Conservation (phyloP, 2,888 invertebrate species). For the Acleris holmiana region DNA sequence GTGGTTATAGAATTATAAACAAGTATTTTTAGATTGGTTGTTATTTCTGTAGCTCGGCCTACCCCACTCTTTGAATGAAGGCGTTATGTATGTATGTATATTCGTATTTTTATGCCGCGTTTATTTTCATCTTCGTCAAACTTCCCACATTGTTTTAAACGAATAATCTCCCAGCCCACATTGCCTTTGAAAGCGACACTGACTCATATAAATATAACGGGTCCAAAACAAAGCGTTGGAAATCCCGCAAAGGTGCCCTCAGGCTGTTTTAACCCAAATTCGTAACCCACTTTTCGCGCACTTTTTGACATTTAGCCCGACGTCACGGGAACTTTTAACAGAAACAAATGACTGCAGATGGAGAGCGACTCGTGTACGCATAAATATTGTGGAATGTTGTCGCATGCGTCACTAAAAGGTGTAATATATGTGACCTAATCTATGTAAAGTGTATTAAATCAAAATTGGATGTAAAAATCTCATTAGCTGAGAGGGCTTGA, state of each 20-base stretch:
- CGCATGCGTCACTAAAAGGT: neutral
- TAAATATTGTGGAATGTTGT: neutral
- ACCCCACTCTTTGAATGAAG: no score
- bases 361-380: conserved; percentile 1
- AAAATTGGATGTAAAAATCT: no score
- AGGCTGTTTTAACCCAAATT: conserved; percentile 33
- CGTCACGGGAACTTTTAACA: conserved; percentile 39
- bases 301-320: conserved; percentile 38
- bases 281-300: conserved; percentile 32
- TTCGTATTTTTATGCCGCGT: no score
- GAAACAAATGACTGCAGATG: conserved; percentile 37
- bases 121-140: no score
- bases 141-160: neutral
- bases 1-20: no score
- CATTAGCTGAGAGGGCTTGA: no score
- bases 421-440: no score
- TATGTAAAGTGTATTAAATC: no score
- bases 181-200: conserved; percentile 7
- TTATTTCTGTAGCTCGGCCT: no score
- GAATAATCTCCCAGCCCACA: neutral
- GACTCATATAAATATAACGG: conserved; percentile 16
- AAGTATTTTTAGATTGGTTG: no score
- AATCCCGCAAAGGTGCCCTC: conserved; percentile 10
- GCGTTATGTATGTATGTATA: no score
- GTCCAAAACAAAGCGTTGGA: conserved; percentile 21